Conservation (phyloP, 2,797 vertebrate genomes). For the Kryptopterus vitreolus region DNA sequence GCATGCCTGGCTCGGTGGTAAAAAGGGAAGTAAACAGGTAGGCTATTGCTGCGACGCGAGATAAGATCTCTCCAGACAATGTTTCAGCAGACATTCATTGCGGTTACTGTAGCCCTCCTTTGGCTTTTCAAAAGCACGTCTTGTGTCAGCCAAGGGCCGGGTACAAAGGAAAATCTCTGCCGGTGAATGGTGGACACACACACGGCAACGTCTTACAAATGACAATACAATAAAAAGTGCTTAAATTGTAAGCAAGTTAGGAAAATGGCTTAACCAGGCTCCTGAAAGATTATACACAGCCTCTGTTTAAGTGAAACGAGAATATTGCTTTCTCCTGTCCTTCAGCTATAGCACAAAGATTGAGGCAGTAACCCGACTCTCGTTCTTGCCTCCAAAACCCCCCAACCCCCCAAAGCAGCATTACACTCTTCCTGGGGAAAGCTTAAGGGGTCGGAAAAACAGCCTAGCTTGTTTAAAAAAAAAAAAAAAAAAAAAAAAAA, state of each 20-base stretch:
- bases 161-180: slow-evolving; percentile 26
- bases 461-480: slow-evolving; percentile 8
- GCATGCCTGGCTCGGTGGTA: slow-evolving; percentile 29
- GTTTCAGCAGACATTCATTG: slow-evolving; percentile 50
- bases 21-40: slow-evolving; percentile 53
- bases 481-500: no score
- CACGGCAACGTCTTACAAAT: neutral
- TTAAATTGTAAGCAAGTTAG: neutral
- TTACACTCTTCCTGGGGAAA: slow-evolving; percentile 19
- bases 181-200: slow-evolving; percentile 1
- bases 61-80: slow-evolving; percentile 49
- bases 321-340: slow-evolving; percentile 30
- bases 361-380: slow-evolving; percentile 44
- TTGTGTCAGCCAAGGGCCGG: slow-evolving; percentile 34
- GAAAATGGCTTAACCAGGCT: neutral
- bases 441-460: slow-evolving; percentile 17
- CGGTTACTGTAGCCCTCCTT: slow-evolving; percentile 29
- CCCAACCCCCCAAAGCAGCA: slow-evolving; percentile 1
- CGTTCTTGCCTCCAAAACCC: slow-evolving; percentile 26
- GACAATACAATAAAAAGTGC: neutral
- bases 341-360: slow-evolving; percentile 32
- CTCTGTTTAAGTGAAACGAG: neutral
- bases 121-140: slow-evolving; percentile 36
- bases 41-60: slow-evolving; percentile 35
- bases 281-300: slow-evolving; percentile 6